Percentiles rank a stretch among this genome's conserved stretches.
Evolutionary conservation across 2,888 invertebrate genomes (phyloP).

Genomic region (Cyrtodaria siliqua): DNA sequence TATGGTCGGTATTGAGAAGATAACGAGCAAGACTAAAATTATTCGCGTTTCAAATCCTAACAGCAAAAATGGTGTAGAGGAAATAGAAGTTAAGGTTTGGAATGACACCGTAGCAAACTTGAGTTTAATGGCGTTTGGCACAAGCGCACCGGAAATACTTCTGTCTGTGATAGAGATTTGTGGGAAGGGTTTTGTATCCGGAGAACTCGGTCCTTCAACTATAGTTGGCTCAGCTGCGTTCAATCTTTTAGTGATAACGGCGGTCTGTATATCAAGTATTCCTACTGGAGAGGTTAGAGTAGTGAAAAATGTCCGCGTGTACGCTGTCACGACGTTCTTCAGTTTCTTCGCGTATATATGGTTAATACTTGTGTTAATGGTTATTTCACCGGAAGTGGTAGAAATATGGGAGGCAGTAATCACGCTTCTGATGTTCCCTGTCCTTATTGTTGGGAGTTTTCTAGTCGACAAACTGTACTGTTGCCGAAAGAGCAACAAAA

Average conservation of each 20-base stretch:
- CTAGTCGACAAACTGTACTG: slow-evolving; percentile 86
- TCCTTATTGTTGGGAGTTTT: slow-evolving; percentile 88
- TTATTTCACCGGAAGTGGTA: slow-evolving; percentile 85
- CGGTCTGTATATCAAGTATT: slow-evolving; percentile 87
- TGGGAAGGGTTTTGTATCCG: slow-evolving; percentile 85
- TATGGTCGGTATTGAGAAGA: slow-evolving; percentile 89
- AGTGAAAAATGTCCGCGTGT: slow-evolving; percentile 86
- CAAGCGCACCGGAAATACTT: slow-evolving; percentile 88
- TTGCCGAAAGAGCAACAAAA: slow-evolving; percentile 69
- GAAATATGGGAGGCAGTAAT: slow-evolving; percentile 88
- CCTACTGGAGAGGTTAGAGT: slow-evolving; percentile 85
- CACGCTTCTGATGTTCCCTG: slow-evolving; percentile 88
- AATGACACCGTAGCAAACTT: slow-evolving; percentile 88
- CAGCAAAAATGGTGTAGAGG: slow-evolving; percentile 78
- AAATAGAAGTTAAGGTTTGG: slow-evolving; percentile 88
- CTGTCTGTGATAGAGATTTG: slow-evolving; percentile 87
- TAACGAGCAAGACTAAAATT: slow-evolving; percentile 87
- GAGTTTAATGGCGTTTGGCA: slow-evolving; percentile 88
- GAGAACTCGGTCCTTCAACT: slow-evolving; percentile 88
- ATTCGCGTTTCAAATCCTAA: slow-evolving; percentile 82
- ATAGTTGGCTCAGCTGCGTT: slow-evolving; percentile 88
- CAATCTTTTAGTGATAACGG: slow-evolving; percentile 88
- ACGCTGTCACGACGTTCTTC: slow-evolving; percentile 84
- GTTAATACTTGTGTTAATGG: slow-evolving; percentile 87
- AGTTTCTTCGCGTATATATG: slow-evolving; percentile 88